Conservation (phyloP, 2,113 vertebrate species). For the Ibidorhyncha struthersii region DNA sequence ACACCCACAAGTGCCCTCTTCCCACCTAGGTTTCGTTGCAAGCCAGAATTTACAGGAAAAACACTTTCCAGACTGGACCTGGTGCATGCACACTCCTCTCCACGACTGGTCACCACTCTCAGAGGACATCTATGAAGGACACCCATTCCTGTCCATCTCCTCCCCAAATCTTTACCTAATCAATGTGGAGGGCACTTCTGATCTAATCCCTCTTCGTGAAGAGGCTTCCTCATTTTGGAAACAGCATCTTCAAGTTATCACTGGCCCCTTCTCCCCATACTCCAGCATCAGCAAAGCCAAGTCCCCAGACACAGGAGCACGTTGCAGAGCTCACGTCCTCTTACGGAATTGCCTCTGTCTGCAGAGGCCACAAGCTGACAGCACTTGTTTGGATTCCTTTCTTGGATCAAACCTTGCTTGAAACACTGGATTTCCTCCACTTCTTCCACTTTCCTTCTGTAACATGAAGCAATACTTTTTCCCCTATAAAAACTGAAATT, state of each 20-base stretch:
- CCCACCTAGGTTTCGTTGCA: background rate
- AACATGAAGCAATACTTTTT: constrained; percentile 18
- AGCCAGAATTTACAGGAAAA: background rate
- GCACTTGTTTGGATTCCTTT: constrained; percentile 2
- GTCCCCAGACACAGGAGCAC: fast-evolving
- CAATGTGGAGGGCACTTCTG: background rate
- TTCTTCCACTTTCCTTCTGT: constrained; percentile 29
- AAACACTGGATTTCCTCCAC: background rate
- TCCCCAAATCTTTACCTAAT: background rate
- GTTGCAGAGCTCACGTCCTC: background rate
- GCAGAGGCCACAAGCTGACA: background rate
- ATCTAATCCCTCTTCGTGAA: background rate
- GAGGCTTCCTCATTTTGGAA: background rate
- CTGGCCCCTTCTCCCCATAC: background rate
- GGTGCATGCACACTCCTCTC: background rate
- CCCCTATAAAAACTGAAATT: constrained; percentile 34
- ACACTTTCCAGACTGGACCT: background rate
- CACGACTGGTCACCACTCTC: background rate
- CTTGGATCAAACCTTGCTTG: background rate
- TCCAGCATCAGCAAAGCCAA: background rate
- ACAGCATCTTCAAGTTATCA: background rate
- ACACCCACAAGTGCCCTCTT: background rate
- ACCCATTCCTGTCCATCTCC: background rate
- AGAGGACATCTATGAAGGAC: background rate
- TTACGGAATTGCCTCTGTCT: background rate